These are phyloP conservation scores for Carcharodon carcharias DNA, from an alignment of 2,797 vertebrate species.

Conservation along the genomic window DNA sequence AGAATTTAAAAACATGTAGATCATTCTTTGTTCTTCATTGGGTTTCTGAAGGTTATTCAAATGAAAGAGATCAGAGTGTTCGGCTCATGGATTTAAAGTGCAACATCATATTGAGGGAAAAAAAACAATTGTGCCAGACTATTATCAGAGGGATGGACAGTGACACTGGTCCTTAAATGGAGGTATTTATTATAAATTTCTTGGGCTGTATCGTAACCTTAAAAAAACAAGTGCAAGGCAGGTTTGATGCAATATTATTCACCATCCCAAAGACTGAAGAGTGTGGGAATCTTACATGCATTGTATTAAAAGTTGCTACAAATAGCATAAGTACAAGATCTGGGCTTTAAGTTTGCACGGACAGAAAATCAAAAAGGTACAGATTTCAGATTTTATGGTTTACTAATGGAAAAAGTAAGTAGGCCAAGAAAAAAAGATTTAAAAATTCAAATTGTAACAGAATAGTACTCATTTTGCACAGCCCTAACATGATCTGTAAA, in stretches of 20 bases:
- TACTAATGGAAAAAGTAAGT: neutral
- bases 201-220: neutral
- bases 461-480: neutral
- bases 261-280: neutral
- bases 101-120: neutral
- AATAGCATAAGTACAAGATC: neutral
- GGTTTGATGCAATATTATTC: neutral
- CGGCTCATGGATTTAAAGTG: neutral
- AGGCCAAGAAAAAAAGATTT: neutral
- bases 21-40: neutral
- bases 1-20: neutral
- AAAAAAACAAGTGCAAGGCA: neutral
- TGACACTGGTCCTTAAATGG: neutral
- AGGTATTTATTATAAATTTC: neutral
- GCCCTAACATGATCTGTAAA: neutral
- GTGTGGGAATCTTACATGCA: neutral
- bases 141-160: neutral
- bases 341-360: neutral
- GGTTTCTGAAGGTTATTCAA: neutral
- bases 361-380: constrained; percentile 1
- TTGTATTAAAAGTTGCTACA: neutral
- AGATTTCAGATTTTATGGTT: neutral
- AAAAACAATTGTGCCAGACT: neutral
- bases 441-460: neutral
- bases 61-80: neutral